Conservation (phyloP, 1,140 invertebrate species). For the Capitella teleta region DNA sequence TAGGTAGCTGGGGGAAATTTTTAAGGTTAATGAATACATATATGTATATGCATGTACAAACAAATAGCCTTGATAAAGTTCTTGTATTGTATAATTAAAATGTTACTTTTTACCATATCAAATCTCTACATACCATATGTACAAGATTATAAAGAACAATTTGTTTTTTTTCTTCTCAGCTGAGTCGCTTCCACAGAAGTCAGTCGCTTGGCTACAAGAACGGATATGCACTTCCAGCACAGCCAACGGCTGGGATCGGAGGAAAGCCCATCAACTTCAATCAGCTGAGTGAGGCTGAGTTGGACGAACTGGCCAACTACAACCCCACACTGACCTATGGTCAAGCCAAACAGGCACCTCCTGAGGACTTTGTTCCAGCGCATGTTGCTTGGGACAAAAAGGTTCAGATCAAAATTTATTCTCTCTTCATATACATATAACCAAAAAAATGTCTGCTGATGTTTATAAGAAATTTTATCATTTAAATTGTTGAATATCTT, state of each 20-base stretch:
- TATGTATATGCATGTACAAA: too few species aligned
- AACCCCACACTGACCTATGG: conserved; percentile 67
- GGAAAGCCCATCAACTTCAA: conserved; percentile 40
- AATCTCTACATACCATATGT: too few species aligned
- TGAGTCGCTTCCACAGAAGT: conserved; percentile 51
- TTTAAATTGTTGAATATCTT: background rate
- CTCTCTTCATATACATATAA: background rate
- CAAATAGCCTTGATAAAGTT: too few species aligned
- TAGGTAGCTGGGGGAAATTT: too few species aligned
- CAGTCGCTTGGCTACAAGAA: conserved; percentile 57
- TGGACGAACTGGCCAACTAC: conserved; percentile 49
- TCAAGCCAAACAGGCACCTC: conserved; percentile 49
- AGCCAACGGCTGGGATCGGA: conserved; percentile 48
- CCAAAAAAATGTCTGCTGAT: background rate
- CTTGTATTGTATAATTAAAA: too few species aligned
- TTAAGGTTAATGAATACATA: too few species aligned
- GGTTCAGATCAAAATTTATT: conserved; percentile 24
- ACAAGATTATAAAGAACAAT: too few species aligned
- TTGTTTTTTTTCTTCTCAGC: too few species aligned
- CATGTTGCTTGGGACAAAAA: conserved; percentile 66
- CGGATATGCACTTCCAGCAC: conserved; percentile 52
- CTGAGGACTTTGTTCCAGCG: conserved; percentile 56
- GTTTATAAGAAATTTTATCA: background rate
- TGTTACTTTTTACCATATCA: too few species aligned
- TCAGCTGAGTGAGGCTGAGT: conserved; percentile 45